Percentiles rank a stretch among this genome's conserved stretches.
Evolutionary conservation across 2,888 invertebrate genomes (phyloP).

Genomic region (Meandrusa payeni): DNA sequence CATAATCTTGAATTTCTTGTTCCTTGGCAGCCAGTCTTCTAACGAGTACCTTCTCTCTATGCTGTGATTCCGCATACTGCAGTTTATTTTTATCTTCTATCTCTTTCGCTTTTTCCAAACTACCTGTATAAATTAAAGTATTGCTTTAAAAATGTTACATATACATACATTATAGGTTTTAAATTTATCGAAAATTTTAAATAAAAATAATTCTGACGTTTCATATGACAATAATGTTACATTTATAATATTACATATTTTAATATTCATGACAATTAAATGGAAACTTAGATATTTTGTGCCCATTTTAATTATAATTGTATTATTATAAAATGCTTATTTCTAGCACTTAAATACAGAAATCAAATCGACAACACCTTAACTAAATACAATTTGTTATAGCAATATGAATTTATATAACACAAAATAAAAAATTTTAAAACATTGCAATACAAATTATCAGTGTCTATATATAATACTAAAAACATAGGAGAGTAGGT

Average conservation of each 20-base stretch:
- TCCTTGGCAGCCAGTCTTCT: conserved; percentile 96
- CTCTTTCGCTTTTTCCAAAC: conserved; percentile 86
- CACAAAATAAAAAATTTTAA: no score
- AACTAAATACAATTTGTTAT: conserved; percentile 50
- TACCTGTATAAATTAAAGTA: conserved; percentile 76
- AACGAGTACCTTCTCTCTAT: conserved; percentile 95
- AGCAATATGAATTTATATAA: conserved; percentile 2
- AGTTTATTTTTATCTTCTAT: conserved; percentile 89
- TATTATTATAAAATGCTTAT: no score
- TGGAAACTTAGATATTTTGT: no score
- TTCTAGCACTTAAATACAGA: conserved; percentile 29
- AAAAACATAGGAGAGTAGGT: no score
- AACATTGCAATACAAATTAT: no score
- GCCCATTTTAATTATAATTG: no score
- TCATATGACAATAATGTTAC: no score
- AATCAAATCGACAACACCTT: conserved; percentile 76
- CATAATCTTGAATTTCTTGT: conserved; percentile 97
- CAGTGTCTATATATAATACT: no score
- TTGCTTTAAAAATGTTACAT: conserved; percentile 2
- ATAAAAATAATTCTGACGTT: no score
- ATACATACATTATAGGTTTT: not conserved
- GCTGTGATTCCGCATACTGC: conserved; percentile 92
- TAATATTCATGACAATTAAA: no score
- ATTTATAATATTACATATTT: no score
- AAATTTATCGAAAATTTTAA: no score